Percentiles rank a stretch among this genome's conserved stretches.
Conservation (phyloP, 2,888 invertebrate species). For the Noctua janthina region DNA sequence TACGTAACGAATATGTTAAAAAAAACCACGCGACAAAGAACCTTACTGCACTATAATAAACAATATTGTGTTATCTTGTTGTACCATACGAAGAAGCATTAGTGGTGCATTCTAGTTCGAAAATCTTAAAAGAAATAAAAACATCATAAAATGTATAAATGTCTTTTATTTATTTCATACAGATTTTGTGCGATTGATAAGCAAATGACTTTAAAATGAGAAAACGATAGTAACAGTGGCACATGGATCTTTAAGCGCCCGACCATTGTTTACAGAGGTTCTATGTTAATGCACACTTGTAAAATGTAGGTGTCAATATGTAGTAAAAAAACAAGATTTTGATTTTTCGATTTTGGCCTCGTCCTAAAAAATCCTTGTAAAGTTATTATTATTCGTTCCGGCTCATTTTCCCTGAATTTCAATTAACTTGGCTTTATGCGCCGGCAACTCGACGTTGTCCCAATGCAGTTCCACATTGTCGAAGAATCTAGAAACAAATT, state of each 20-base stretch:
- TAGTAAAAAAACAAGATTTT: not conserved
- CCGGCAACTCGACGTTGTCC: constrained; percentile 80
- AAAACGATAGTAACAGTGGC: not conserved
- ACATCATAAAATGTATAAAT: constrained; percentile 5
- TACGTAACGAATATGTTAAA: not conserved
- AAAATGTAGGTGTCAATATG: not conserved
- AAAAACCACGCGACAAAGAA: not conserved
- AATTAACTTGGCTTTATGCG: constrained; percentile 71
- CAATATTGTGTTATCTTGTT: constrained; percentile 35
- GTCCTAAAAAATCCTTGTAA: not conserved
- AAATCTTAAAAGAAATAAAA: constrained; percentile 50
- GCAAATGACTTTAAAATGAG: not conserved
- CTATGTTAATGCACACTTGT: not conserved
- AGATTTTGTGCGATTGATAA: not conserved
- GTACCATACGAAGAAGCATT: constrained; percentile 17
- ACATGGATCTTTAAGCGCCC: not conserved
- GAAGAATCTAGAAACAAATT: constrained; percentile 77
- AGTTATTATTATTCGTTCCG: not conserved
- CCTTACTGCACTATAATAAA: constrained; percentile 6
- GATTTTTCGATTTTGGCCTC: not conserved
- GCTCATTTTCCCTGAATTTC: constrained; percentile 11
- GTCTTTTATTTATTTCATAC: constrained; percentile 39
- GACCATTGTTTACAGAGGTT: not conserved
- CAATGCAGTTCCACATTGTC: constrained; percentile 78
- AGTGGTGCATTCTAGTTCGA: constrained; percentile 33